Base-by-base conservation (phyloP, 1,140 invertebrate species). In the Heliconius hermathena region DNA sequence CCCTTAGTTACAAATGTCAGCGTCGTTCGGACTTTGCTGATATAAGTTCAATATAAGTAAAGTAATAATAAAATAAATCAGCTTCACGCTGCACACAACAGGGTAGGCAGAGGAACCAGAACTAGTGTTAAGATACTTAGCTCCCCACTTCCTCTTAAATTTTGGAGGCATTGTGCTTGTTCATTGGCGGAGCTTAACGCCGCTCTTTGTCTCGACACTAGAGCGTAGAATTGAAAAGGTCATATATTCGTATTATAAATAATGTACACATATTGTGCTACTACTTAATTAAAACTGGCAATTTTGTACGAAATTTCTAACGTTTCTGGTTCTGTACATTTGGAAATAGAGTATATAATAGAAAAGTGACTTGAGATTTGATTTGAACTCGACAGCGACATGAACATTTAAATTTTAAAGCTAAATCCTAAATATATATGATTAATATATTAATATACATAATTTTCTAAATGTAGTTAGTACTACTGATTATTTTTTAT, bases 1-100 rank as follows among this genome's bases (percentile, higher is more conserved):
- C 57, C 20, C 57, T 60, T 71, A 71, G 36, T 71, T 38, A 33
- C 26, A 66, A 66, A 66, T 66, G 57, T 66, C n/a, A 26, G 57
- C 57, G 57, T 66, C 57, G 26, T 66, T 66, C 16, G 22, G 22
- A 66, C 57, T 26, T 26, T 66, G 57, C 22, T 5, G n/a, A 66
- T 66, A 11, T 18, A 57, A 57, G 54, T 6, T n/a, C n/a, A n/a
- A n/a, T n/a, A 57, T 57, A 22, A 22, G n/a, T 18, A 41, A 41
- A 41, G 16, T 46, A 46, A 46, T 13, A 46, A 46, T 0, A 16
- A 16, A 16, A 3, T 46, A n/a, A n/a, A n/a, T n/a, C 13, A 16
- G 11, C 41, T 41, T 13, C 3, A 41, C 11, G 0, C 13, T 46
- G 41, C 4, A 3, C 41, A 16, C 13, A 46, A 1, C 41, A 4